Evolutionary conservation across 1,140 invertebrate genomes (phyloP).

Genomic region (Steinernema feltiae): DNA sequence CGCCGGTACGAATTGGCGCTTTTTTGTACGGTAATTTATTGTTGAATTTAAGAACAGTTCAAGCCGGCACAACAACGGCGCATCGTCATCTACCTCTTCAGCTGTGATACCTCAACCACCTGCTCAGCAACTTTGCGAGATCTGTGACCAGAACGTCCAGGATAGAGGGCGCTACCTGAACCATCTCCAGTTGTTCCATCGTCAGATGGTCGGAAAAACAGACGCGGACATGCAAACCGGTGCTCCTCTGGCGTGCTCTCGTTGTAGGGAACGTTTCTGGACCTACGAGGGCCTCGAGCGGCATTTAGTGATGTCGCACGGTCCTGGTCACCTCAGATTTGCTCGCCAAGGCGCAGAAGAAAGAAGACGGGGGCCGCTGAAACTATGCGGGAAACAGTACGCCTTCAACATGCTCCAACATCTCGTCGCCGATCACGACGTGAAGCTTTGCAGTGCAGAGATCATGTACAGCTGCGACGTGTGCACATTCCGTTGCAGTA

Average conservation of each 20-base stretch:
- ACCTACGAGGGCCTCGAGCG: conserved; percentile 80
- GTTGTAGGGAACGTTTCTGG: conserved; percentile 82
- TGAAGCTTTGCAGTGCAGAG: conserved; percentile 43
- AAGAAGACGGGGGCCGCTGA: conserved; percentile 86
- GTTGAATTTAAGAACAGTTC: no score
- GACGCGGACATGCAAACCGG: conserved; percentile 45
- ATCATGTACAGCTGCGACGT: conserved; percentile 51
- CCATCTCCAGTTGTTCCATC: conserved; percentile 40
- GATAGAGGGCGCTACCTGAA: conserved; percentile 34
- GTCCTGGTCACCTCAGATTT: conserved; percentile 86
- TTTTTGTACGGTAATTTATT: no score
- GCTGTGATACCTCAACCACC: not conserved
- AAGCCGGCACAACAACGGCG: no score
- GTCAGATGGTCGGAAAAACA: conserved; percentile 41
- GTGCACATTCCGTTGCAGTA: conserved; percentile 48
- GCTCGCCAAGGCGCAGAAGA: conserved; percentile 87
- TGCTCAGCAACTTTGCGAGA: conserved; percentile 26
- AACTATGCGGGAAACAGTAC: conserved; percentile 72
- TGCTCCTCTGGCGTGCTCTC: conserved; percentile 83
- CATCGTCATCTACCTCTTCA: not conserved
- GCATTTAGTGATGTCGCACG: conserved; percentile 83
- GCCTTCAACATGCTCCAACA: conserved; percentile 56
- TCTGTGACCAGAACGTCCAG: conserved; percentile 24
- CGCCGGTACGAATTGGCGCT: not conserved
- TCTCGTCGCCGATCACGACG: conserved; percentile 48